A percentile compares a stretch with the other conserved stretches of the same genome.
phyloP scores from a whole-genome alignment of 1,140 invertebrate species.

The Patella vulgata region DNA sequence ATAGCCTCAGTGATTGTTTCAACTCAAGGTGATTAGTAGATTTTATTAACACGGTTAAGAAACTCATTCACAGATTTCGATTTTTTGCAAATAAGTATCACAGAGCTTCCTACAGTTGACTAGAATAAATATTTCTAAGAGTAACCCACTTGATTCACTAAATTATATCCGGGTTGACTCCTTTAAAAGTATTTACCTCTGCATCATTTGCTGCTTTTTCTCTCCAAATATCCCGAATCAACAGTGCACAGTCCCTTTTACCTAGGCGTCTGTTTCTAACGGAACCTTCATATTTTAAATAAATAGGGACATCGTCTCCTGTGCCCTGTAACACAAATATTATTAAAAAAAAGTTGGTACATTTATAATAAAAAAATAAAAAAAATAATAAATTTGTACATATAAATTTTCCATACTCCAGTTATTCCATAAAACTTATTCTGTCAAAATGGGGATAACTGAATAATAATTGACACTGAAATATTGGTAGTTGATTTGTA shows the following conservation, averaged over 20 bases:
- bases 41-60: no score
- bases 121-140: no score
- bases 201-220: constrained; percentile 59
- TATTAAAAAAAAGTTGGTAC: constrained; percentile 10
- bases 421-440: neutral
- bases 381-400: no score
- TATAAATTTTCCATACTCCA: neutral
- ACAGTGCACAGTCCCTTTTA: constrained; percentile 60
- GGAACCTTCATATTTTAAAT: constrained; percentile 55
- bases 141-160: no score
- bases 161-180: no score
- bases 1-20: no score
- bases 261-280: constrained; percentile 59
- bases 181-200: constrained; percentile 49
- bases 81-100: no score
- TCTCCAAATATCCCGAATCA: constrained; percentile 64
- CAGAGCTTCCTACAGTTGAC: no score
- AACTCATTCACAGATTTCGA: no score
- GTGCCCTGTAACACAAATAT: constrained; percentile 45
- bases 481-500: no score
- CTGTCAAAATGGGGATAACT: neutral
- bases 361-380: no score
- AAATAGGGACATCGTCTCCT: constrained; percentile 55
- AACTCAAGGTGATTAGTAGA: no score
- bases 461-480: neutral